Conservation (phyloP, 2,888 invertebrate species). For the Lapara coniferarum region DNA sequence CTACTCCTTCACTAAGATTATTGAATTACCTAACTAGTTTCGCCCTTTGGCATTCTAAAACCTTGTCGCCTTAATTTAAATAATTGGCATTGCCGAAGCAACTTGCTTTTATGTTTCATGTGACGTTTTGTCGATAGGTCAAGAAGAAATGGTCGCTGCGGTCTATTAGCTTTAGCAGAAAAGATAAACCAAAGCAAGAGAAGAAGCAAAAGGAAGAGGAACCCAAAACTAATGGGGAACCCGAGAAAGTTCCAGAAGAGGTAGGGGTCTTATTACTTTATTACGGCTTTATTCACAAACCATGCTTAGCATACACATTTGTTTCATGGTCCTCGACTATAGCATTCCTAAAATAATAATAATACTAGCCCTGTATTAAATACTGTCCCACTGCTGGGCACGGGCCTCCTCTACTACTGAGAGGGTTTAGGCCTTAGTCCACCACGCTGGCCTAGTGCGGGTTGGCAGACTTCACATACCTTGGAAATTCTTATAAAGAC, state of each 20-base stretch:
- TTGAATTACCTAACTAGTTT: no score
- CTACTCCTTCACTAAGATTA: no score
- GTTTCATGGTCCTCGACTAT: background rate
- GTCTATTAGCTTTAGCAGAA: constrained; percentile 93
- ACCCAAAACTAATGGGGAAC: constrained; percentile 84
- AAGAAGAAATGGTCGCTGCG: constrained; percentile 96
- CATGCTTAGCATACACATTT: background rate
- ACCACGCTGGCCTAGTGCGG: no score
- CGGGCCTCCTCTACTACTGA: no score
- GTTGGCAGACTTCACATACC: no score
- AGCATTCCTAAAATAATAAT: no score
- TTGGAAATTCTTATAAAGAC: no score
- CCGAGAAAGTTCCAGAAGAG: constrained; percentile 86
- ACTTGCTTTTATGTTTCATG: background rate
- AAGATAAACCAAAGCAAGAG: constrained; percentile 93
- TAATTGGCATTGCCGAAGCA: no score
- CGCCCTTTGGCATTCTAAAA: background rate
- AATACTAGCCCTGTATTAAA: no score
- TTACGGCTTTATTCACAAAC: background rate
- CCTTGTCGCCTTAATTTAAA: background rate
- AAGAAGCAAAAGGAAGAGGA: constrained; percentile 85
- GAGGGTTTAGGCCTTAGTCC: no score
- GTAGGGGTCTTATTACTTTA: constrained; percentile 62
- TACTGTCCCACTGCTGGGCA: no score
- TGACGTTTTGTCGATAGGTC: constrained; percentile 76